Evolutionary conservation across 1,140 invertebrate species (phyloP), one percentile per base, ranked within the genome.

Genomic region (Bicyclus anynana): DNA sequence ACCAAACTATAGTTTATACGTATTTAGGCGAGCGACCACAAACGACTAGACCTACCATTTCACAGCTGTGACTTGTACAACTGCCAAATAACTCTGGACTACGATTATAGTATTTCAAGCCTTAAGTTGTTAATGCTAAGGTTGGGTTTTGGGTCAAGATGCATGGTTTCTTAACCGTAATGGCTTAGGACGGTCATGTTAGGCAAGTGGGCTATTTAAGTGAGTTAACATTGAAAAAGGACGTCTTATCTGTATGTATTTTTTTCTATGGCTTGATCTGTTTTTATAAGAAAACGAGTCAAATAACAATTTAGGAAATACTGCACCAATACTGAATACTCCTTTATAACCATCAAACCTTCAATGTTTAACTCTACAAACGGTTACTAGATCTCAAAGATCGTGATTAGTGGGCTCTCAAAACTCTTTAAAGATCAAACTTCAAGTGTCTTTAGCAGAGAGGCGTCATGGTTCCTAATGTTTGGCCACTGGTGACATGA

Each of bases 1-100:
- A 40, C 14, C 37, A 40, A 40, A 40, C 37, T 40, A 40, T 40
- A 40, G 54, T 57, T 57, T 48, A 48, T 58, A 62, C 48, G 65
- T 69, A 67, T 69, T 69, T 69, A 66, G 67, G 58, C 58, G 58
- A 17, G 33, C 42, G 51, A 63, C 67, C 67, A 55, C 67, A 69
- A 69, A 69, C 61, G 64, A 62, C 60, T 69, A 61, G 60, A 60
- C 55, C 60, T 53, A 61, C 53, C 27, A 40, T 47, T 60, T 54
- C 61, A 48, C 67, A 69, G 64, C 67, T 69, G 67, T 69, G 67
- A 59, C 67, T 50, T 29, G 46, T 16, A 53, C n/a, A 29, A 14
- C 12, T 44, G 52, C 63, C 53, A 60, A 18, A 37, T 53, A 49
- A 44, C 3, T 2, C 3, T 13, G 18, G 40, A 7, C 14, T 12